Base-by-base conservation (phyloP, 2,113 vertebrate genomes). In the Pantherophis guttatus region DNA sequence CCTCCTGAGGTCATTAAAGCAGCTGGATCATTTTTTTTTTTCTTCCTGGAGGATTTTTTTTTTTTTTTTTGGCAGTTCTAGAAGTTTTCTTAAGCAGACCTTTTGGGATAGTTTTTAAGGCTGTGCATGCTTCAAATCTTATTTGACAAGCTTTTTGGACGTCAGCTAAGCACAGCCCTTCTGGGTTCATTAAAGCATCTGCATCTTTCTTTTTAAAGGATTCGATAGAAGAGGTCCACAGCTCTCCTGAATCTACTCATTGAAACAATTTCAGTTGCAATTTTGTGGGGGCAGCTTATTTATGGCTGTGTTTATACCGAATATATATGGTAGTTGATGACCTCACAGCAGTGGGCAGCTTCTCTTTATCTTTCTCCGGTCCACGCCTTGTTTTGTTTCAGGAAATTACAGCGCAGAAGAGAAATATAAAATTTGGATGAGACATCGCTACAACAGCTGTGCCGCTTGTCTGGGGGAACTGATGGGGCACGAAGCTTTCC, bases 371-470 rank as follows among this genome's bases (percentile, higher is more conserved):
- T 54, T 33, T n/a, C 54, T 59, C 44, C 0, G 7, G 1, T 23
- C 29, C 0, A 2, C 3, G 8, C 29, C 52, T 75, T 29, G 10
- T 0, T 54, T 52, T 39, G 17, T 0, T 90, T 19, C 94, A 99
- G 98, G 95, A 8, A 89, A 1, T 1, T 65, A 7, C 87, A 97
- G 97, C 58, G 98, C 98, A 0, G 96, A 97, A 8, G 97, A 98
- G 1, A 99, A 99, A 86, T 99, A 99, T 94, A 97, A 89, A 85
- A 96, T 99, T 0, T 99, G 99, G 98, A 98, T 99, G 98, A 96
- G 99, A 57, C 98, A 99, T 91, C 98, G 99, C 5, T 99, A 99
- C 95, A 96, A 96, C 23, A 98, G 97, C 91, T 99, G 99, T 85
- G 97, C 98, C 94, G 96, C 94, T 48, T 95, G 97, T 54, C 92